A percentile compares a stretch with the other conserved stretches of the same genome.
Conservation (phyloP, 2,888 invertebrate species). For the Gryllus longicercus region DNA sequence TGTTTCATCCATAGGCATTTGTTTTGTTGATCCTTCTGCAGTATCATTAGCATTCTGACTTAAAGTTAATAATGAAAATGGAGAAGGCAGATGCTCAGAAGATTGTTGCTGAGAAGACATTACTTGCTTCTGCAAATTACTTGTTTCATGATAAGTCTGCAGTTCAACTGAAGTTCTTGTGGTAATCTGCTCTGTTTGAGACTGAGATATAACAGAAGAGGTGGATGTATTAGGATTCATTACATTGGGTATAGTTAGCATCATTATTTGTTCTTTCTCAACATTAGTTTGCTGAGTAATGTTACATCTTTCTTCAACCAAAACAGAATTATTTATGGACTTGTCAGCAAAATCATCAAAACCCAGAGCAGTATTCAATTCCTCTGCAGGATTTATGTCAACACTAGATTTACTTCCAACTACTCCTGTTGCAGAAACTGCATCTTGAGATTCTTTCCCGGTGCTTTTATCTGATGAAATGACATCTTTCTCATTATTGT, state of each 20-base stretch:
- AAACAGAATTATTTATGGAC: too few species aligned
- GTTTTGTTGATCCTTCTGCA: not conserved
- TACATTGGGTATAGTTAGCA: not conserved
- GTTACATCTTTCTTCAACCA: too few species aligned
- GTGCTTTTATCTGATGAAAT: too few species aligned
- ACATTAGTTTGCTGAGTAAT: too few species aligned
- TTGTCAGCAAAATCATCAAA: too few species aligned
- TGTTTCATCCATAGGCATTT: not conserved
- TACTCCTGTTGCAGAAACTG: too few species aligned
- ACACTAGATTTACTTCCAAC: too few species aligned
- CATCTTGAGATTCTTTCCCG: too few species aligned
- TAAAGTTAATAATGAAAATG: not conserved
- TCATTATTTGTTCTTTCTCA: not conserved
- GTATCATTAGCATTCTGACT: not conserved
- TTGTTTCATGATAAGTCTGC: not conserved
- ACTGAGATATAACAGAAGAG: not conserved
- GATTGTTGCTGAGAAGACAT: not conserved
- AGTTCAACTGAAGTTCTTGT: not conserved
- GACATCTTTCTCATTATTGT: too few species aligned
- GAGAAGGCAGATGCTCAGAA: not conserved
- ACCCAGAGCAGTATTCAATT: too few species aligned
- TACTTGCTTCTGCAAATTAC: not conserved
- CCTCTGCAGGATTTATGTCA: too few species aligned
- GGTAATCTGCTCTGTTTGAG: not conserved
- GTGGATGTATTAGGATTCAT: not conserved